These are phyloP conservation scores for Orestias chungarensis DNA, from an alignment of 2,797 vertebrate species.

Conservation along the genomic window DNA sequence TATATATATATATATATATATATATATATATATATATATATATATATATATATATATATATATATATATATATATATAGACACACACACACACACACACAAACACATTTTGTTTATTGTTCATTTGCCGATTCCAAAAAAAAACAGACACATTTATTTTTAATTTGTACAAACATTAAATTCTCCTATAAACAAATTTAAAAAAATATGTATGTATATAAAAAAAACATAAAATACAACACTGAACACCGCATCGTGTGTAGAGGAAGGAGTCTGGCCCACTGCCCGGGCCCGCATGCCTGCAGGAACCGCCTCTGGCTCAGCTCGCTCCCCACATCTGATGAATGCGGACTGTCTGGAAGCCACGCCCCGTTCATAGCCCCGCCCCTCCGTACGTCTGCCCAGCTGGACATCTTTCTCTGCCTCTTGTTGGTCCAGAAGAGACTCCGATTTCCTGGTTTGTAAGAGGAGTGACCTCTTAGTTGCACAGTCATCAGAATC, in stretches of 20 bases:
- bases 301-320: not conserved
- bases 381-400: too few relatives aligned
- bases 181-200: too few relatives aligned
- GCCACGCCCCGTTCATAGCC: not conserved
- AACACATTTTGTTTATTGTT: too few relatives aligned
- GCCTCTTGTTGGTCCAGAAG: not conserved
- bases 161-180: too few relatives aligned
- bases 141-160: too few relatives aligned
- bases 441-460: constrained; percentile 65
- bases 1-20: too few relatives aligned
- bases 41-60: too few relatives aligned
- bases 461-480: constrained; percentile 4
- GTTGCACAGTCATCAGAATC: constrained; percentile 54
- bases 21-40: too few relatives aligned
- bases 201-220: not conserved
- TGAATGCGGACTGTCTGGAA: not conserved
- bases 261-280: not conserved
- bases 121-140: too few relatives aligned
- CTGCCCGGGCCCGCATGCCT: not conserved
- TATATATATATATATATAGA: too few relatives aligned
- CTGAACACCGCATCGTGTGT: not conserved
- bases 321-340: not conserved
- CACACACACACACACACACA: not conserved
- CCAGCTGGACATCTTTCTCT: not conserved
- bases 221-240: too few relatives aligned